A percentile compares a stretch with the other conserved stretches of the same genome.
Evolutionary conservation across 37 sponge, comb jelly and placozoan genomes (phyloP).

Genomic region (Oscarella lobularis): DNA sequence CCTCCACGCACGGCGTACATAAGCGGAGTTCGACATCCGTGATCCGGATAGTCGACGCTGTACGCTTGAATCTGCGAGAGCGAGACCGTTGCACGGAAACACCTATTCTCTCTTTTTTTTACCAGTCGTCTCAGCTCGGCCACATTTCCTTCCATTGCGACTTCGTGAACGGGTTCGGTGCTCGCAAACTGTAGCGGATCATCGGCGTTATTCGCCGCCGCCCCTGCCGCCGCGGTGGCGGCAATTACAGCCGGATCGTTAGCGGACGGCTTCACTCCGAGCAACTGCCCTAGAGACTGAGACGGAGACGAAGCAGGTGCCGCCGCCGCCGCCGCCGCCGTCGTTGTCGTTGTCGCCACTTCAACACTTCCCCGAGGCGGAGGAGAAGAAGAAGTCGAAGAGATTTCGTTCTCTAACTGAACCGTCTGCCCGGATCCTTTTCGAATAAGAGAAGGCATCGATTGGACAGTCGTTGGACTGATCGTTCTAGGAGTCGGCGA

Average conservation of each 20-base stretch:
- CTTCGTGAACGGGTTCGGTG: neutral
- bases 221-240: neutral
- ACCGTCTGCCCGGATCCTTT: too few species aligned
- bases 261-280: neutral
- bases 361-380: too few species aligned
- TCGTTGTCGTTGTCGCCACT: too few species aligned
- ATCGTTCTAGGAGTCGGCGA: too few species aligned
- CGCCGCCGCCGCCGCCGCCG: too few species aligned
- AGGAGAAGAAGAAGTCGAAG: too few species aligned
- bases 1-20: conserved; percentile 80
- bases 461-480: too few species aligned
- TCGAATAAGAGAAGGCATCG: too few species aligned
- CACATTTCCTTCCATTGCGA: neutral
- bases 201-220: too few species aligned
- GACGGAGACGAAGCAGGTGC: neutral
- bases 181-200: conserved; percentile 1
- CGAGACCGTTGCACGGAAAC: neutral
- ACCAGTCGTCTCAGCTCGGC: neutral
- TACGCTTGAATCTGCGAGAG: conserved; percentile 28
- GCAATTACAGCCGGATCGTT: neutral
- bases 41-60: conserved; percentile 56
- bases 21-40: conserved; percentile 68
- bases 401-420: too few species aligned
- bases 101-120: neutral
- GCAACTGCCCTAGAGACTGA: neutral